Evolutionary conservation across 2,113 vertebrate species (phyloP), one percentile per base, ranked within the genome.

Genomic region (Eretmochelys imbricata): DNA sequence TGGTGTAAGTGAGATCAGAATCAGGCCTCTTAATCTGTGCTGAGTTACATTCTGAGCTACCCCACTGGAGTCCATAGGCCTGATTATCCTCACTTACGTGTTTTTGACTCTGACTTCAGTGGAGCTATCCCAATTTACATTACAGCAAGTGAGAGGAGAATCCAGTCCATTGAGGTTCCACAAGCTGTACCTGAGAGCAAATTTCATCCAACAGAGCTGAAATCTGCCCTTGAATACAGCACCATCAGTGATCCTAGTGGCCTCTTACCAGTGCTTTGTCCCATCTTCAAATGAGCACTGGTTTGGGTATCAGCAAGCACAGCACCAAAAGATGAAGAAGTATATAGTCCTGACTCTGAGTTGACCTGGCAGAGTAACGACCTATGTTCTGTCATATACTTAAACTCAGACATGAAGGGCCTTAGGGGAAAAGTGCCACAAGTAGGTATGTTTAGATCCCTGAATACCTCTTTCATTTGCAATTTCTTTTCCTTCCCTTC

Each of bases 201-300:
- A 95, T 80, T 72, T 95, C 87, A 95, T 93, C 55, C 90, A 93
- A 97, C 94, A 97, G 92, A 91, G 22, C 87, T 83, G 82, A 92
- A 84, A 62, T 91, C 85, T 93, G 79, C 78, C 92, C 78, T 89
- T 31, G 48, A 48, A 50, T 80, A 55, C 69, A 76, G 55, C 5
- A 3, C 86, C 89, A 90, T 90, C 84, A 72, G 62, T 94, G 94
- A 93, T 87, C 93, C 90, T 88, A 82, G 92, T 84, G 85, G 42
- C 90, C 62, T 62, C 84, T 96, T 94, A 92, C 55, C 81, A 88
- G 72, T 89, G 95, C 80, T 92, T 89, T 85, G 25, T 49, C 95
- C 95, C 83, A 87, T 87, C 57, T 48, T 84, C 90, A 94, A 91
- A 95, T 78, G 78, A 95, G 84, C 85, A 91, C 95, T 86, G 82